Evolutionary conservation across 2,113 vertebrate genomes (phyloP).

Genomic region (Pomatorhinus ruficollis): DNA sequence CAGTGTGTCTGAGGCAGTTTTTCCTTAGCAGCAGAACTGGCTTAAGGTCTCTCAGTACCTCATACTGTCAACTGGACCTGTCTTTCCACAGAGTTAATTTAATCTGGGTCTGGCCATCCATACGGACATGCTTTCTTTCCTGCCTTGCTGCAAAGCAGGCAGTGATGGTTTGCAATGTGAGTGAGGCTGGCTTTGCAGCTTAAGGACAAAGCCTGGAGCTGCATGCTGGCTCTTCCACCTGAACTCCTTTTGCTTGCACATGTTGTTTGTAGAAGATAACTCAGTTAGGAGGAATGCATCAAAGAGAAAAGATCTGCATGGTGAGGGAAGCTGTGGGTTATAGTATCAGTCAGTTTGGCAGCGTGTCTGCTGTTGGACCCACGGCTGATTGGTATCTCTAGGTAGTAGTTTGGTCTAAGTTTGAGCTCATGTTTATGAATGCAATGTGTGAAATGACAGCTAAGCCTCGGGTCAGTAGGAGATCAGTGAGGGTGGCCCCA

Average conservation of each 20-base stretch:
- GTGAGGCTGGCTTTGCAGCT: neutral
- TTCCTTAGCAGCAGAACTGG: neutral
- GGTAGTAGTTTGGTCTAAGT: neutral
- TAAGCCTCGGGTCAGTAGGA: neutral
- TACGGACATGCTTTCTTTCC: neutral
- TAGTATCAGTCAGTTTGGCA: neutral
- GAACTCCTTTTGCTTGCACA: rapidly evolving
- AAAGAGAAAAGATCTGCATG: neutral
- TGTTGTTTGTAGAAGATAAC: neutral
- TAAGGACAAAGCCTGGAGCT: neutral
- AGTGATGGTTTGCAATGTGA: rapidly evolving
- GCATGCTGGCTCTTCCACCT: neutral
- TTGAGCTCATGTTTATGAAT: neutral
- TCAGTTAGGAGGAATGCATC: neutral
- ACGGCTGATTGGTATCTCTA: neutral
- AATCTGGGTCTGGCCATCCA: neutral
- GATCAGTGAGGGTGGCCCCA: neutral
- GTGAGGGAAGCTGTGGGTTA: neutral
- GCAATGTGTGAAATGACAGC: neutral
- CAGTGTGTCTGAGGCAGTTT: neutral
- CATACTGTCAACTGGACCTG: neutral
- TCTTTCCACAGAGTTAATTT: neutral
- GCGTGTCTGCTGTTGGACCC: neutral
- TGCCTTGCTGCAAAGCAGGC: neutral
- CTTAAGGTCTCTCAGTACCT: neutral